Base-by-base conservation (phyloP, 2,797 vertebrate genomes). In the Coregonus suidteri region DNA sequence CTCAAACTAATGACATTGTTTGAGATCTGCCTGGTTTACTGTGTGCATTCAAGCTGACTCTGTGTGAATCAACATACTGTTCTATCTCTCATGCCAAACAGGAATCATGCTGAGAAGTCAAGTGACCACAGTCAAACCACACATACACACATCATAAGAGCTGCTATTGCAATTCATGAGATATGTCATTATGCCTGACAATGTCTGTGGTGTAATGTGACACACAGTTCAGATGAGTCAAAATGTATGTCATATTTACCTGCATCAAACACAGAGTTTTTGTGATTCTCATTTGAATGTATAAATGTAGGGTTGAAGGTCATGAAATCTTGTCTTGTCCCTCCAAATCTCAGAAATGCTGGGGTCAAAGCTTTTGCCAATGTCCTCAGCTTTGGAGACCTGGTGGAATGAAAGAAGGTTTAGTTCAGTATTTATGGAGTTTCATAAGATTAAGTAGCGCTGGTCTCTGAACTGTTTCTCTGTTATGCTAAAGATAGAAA, bases 241-340 rank as follows among this genome's bases (percentile, higher is more conserved):
- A 6, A 35, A 25, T 25, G 20, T 59, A 6, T 35, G 15, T 6
- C 6, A 52, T 6, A 6, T 30, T 73, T 82, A 93, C 93, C 91
- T 86, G 73, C 37, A 34, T 80, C 0, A 70, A 47, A 3, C 20
- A 6, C 53, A 4, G 80, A 51, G 47, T 74, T 73, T 37, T 1
- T 71, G 64, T 82, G 87, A 72, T 51, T 16, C 76, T 82, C 83
- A 79, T 93, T 92, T 79, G 91, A 88, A 0, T 0, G 77, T 1
- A 86, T 90, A 11, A 89, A 86, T 77, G 89, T 54, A 53, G 96
- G 96, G 71, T 86, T 91, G 83, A 99, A 99, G 82, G 93, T 90
- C 80, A 98, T 95, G 80, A 98, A 98, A 85, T 99, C 97, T 16
- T 97, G 96, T 74, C 91, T 90, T 0, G 95, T 98, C 47, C 98